Evolutionary conservation across 2,797 vertebrate genomes (phyloP), one percentile per base, ranked within the genome.

Genomic region (Platalea minor): DNA sequence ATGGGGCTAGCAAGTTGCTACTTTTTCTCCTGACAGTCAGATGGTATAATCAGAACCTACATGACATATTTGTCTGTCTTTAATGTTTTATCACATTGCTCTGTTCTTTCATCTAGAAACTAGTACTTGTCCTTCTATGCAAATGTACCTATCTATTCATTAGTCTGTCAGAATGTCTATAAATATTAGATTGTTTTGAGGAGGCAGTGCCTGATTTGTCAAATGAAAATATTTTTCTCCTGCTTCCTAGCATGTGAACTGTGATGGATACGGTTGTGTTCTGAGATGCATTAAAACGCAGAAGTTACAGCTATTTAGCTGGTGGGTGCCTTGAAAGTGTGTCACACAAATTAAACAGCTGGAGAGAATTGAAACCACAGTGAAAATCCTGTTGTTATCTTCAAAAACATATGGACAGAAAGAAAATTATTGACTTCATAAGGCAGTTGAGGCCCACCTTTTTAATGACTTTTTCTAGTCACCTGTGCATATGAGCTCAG

Each of bases 161-260:
- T 97, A 96, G 39, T 82, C 95, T 97, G 86, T 96, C 96, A 94
- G 83, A 96, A 96, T 87, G 37, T 80, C 89, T 96, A 90, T 95
- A 97, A 97, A 97, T 80, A 95, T 69, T 90, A 89, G 70, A 92
- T 86, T 97, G 68, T 92, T 97, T 97, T 94, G 84, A 95, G 64
- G 59, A 96, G 39, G 28, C 82, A 95, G 65, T 73, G 50, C 33
- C 43, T 96, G 87, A 95, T 96, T 94, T 91, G 67, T 90, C 64
- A 85, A 73, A 94, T 65, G 61, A 94, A 98, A 96, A 92, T 75
- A 84, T 74, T 88, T 92, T 96, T 78, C 43, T 77, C 39, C 35
- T 63, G 50, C 11, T 91, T 96, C 85, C 79, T 96, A 92, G 72
- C 84, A 75, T 25, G 68, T 33, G 67, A 96, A 76, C 28, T 78